Percentiles rank a stretch among this genome's conserved stretches.
These are phyloP conservation scores for Stichodactyla mertensii DNA, from an alignment of 64 coral and sea anemone genomes.

Conservation along the genomic window DNA sequence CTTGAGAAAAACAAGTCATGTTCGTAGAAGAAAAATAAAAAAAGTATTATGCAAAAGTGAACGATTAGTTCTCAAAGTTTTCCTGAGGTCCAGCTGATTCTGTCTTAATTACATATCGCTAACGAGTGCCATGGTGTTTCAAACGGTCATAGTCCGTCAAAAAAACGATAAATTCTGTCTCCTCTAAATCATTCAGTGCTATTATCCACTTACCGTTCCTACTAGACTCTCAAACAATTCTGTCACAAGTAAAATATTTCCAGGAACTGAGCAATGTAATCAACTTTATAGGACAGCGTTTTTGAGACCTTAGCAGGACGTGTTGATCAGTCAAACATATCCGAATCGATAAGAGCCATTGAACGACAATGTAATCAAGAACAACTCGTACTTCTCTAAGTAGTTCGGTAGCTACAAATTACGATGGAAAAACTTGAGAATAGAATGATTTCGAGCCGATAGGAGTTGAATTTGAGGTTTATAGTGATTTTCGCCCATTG, in stretches of 20 bases:
- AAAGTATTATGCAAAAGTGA: not conserved
- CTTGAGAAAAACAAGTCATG: not conserved
- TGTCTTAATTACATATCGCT: not conserved
- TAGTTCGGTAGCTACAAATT: not conserved
- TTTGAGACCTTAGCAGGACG: not conserved
- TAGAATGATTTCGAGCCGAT: not conserved
- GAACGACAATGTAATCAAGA: not conserved
- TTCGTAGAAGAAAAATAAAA: not conserved
- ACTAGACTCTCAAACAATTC: not conserved
- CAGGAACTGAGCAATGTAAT: not conserved
- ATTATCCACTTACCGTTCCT: not conserved
- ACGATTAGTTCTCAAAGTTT: not conserved
- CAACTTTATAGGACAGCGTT: not conserved
- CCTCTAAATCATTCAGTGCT: not conserved
- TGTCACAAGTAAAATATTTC: conserved; percentile 15
- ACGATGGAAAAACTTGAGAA: not conserved
- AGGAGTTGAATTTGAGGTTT: not conserved
- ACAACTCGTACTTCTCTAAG: not conserved
- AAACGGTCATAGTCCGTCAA: not conserved
- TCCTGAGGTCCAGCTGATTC: not conserved
- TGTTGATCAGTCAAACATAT: not conserved
- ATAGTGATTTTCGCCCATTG: not conserved
- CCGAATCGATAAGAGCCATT: not conserved
- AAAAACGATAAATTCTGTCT: not conserved
- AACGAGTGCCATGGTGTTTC: not conserved